Percentiles rank a stretch among this genome's conserved stretches.
Evolutionary conservation across 2,113 vertebrate genomes (phyloP).

Genomic region (Paramormyrops kingsleyae): DNA sequence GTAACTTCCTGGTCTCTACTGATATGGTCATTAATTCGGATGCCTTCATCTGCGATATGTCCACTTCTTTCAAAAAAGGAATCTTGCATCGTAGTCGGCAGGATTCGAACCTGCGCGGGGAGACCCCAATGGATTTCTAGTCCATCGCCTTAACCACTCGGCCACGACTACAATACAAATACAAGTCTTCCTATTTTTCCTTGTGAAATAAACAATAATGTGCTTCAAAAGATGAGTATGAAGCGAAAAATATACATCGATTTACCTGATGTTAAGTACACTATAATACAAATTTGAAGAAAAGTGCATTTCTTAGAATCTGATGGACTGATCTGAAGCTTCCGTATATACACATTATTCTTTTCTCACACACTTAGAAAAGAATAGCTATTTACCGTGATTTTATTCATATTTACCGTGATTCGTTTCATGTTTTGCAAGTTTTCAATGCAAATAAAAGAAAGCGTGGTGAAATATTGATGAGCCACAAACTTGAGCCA

Average conservation of each 20-base stretch:
- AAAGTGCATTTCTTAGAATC: neutral
- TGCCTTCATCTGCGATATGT: neutral
- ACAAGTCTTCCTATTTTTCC: neutral
- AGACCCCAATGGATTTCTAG: conserved; percentile 78
- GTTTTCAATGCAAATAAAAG: neutral
- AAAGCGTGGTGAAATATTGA: neutral
- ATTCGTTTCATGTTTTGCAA: neutral
- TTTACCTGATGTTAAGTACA: neutral
- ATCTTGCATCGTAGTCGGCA: conserved; percentile 71
- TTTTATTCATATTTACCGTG: neutral
- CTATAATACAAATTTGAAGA: neutral
- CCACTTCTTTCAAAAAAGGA: neutral
- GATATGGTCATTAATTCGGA: neutral
- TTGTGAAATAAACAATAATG: neutral
- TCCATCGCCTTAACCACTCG: conserved; percentile 88
- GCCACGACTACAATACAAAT: conserved; percentile 69
- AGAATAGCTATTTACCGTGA: neutral
- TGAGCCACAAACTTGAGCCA: neutral
- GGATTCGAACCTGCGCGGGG: conserved; percentile 84
- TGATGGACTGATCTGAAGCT: neutral
- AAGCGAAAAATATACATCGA: neutral
- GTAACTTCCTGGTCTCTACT: neutral
- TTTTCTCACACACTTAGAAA: neutral
- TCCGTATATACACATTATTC: neutral
- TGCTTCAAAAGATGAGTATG: too few relatives aligned